These are phyloP conservation scores for Amyelois transitella DNA, from an alignment of 1,140 invertebrate genomes.

Conservation along the genomic window DNA sequence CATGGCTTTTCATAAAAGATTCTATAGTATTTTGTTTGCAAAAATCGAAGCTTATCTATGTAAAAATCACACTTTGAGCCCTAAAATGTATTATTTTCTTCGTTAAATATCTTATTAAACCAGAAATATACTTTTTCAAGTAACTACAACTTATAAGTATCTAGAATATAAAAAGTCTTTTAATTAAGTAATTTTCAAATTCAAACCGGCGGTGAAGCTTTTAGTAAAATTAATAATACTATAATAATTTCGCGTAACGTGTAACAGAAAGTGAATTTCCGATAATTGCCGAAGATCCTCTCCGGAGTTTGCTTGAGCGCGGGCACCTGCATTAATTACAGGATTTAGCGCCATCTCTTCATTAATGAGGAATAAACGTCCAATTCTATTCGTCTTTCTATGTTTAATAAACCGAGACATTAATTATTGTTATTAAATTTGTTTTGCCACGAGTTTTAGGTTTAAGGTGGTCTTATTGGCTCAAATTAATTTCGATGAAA, in stretches of 20 bases:
- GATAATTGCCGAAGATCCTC: constrained; percentile 47
- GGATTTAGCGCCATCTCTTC: constrained; percentile 56
- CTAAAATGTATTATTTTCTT: too few relatives aligned
- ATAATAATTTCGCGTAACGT: constrained; percentile 39
- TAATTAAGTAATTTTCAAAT: constrained; percentile 24
- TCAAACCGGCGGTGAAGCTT: constrained; percentile 15
- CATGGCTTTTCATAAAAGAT: too few relatives aligned
- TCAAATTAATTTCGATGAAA: background rate
- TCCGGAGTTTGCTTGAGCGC: constrained; percentile 30
- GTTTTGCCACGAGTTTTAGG: background rate
- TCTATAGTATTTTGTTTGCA: too few relatives aligned
- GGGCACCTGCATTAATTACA: constrained; percentile 67
- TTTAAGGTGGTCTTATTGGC: background rate
- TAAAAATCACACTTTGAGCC: too few relatives aligned
- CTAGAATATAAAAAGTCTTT: constrained; percentile 6
- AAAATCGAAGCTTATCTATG: too few relatives aligned
- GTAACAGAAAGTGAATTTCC: constrained; percentile 43
- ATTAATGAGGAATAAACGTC: constrained; percentile 57
- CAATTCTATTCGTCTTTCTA: constrained; percentile 32
- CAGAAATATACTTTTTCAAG: too few relatives aligned
- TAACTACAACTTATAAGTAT: too few relatives aligned
- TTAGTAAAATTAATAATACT: constrained; percentile 42
- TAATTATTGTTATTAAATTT: background rate
- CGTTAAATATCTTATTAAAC: too few relatives aligned
- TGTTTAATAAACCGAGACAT: constrained; percentile 1